Evolutionary conservation across 2,113 vertebrate genomes (phyloP), one percentile per base, ranked within the genome.

Genomic region (Larimichthys polyactis): DNA sequence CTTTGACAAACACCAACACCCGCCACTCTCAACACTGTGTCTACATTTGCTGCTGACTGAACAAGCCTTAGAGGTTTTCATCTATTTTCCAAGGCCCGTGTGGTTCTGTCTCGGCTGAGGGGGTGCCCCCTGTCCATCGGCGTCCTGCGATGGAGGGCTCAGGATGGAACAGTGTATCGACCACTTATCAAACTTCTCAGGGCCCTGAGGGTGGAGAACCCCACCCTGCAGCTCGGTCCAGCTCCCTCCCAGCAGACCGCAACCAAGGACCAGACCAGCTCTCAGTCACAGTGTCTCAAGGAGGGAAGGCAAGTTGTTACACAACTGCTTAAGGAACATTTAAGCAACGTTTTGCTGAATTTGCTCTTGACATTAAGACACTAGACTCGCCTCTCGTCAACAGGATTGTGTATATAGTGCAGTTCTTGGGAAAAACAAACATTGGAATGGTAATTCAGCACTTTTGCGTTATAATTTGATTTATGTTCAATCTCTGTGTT

Each of bases 381-480:
- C 54, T n/a, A 67, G 5, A 59, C 16, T 20, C 54, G 14, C 67
- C 58, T 94, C 73, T 85, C 40, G 19, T 76, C 62, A 29, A 32
- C 87, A 95, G 96, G 89, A 90, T 96, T 74, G 93, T 97, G 49
- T 95, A 97, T 83, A 92, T 86, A 16, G 90, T 96, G 79, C 65
- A 71, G 67, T 95, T 92, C 87, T 74, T 97, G 84, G 96, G 96
- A 82, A 95, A 81, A 86, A 90, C 90, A 54, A 67, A 91, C 4
- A 84, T 95, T 5, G 96, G 96, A 84, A 92, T 84, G 96, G 95
- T 97, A 96, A 93, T 51, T 74, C 72, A 67, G 7, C 12, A 5
- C 54, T 44, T 52, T 55, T 78, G 16, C 20, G n/a, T 71, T 68
- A 27, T 4, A 29, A 27, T 80, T 22, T 16, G 0, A 27, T 4